phyloP scores from a whole-genome alignment of 1,140 invertebrate genomes.

The Camponotus floridanus region DNA sequence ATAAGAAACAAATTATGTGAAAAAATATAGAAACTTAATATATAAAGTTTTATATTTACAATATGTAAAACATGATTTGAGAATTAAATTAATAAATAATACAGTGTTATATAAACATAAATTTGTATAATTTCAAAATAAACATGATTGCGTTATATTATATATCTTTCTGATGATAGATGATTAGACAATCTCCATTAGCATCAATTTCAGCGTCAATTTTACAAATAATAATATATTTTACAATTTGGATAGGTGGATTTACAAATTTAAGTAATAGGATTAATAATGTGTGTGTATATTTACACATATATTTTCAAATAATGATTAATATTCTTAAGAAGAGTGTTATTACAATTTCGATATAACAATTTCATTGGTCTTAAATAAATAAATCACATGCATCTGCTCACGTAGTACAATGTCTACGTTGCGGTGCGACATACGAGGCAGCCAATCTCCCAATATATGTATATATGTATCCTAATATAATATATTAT shows the following conservation, averaged over 20 bases:
- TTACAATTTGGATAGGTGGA: conserved; percentile 77
- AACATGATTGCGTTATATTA: neutral
- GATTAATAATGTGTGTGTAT: conserved; percentile 51
- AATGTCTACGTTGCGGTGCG: conserved; percentile 18
- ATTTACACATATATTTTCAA: conserved; percentile 54
- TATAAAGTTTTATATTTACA: neutral
- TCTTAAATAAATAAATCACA: conserved; percentile 55
- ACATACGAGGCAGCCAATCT: neutral
- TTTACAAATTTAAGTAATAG: conserved; percentile 69
- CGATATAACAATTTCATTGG: conserved; percentile 27
- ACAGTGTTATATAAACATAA: neutral
- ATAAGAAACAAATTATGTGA: neutral
- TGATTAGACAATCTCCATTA: neutral
- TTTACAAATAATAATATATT: conserved; percentile 80
- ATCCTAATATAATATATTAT: neutral
- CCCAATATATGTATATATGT: neutral
- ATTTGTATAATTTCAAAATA: too few relatives aligned
- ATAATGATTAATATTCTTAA: conserved; percentile 57
- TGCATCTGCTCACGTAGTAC: conserved; percentile 8
- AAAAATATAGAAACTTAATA: neutral
- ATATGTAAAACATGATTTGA: neutral
- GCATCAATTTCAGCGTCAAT: conserved; percentile 8
- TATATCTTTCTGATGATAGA: neutral
- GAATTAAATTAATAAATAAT: conserved; percentile 18
- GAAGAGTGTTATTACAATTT: conserved; percentile 34